Evolutionary conservation across 2,113 vertebrate genomes (phyloP).

Genomic region (Apeltes quadracus): DNA sequence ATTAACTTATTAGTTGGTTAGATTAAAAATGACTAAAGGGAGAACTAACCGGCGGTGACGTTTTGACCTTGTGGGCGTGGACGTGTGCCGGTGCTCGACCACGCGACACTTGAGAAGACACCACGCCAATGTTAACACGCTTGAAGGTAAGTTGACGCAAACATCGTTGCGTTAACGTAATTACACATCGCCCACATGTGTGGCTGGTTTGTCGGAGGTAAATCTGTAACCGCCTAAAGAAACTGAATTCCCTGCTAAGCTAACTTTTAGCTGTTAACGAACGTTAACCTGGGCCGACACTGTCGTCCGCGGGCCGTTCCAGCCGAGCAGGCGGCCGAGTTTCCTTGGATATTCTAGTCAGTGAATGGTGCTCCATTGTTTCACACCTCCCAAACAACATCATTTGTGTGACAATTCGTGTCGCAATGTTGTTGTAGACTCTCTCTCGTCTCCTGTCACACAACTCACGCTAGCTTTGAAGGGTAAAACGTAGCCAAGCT

Average conservation of each 20-base stretch:
- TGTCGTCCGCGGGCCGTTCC: not conserved
- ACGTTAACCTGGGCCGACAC: not conserved
- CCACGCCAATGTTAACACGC: not conserved
- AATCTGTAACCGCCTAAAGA: not conserved
- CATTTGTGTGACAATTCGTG: no score
- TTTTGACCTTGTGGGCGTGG: conserved; percentile 23
- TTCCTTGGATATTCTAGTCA: not conserved
- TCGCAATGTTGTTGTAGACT: not conserved
- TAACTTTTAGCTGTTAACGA: not conserved
- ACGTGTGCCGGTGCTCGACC: not conserved
- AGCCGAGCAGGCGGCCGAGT: no score
- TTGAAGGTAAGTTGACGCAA: not conserved
- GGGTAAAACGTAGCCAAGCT: no score
- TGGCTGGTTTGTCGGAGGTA: not conserved
- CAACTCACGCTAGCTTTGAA: no score
- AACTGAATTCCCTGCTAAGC: not conserved
- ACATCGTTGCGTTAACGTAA: accelerated
- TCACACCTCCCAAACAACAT: no score
- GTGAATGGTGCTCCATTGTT: no score
- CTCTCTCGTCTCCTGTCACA: no score
- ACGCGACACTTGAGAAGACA: not conserved
- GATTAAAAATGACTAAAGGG: not conserved
- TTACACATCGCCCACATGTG: no score
- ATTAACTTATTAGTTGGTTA: no score
- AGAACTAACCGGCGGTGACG: not conserved